These are phyloP conservation scores for Epizoanthus stellaris DNA, from an alignment of 92 coral and sea anemone genomes.

Conservation along the genomic window DNA sequence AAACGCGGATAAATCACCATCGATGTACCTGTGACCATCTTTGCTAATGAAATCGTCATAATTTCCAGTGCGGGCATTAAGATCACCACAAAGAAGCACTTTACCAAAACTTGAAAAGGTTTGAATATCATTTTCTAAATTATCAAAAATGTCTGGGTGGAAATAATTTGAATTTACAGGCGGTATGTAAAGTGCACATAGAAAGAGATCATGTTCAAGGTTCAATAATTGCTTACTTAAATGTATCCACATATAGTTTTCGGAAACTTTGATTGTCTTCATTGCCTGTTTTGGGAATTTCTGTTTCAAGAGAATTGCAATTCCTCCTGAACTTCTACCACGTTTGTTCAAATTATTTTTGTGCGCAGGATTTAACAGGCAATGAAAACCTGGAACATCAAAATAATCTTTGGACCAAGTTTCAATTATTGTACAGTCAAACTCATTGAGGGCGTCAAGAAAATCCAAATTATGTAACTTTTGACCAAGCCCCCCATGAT, in stretches of 20 bases:
- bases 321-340: slow-evolving; percentile 46
- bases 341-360: neutral
- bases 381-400: too few relatives aligned
- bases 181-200: slow-evolving; percentile 42
- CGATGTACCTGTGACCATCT: neutral
- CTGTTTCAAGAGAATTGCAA: slow-evolving; percentile 14
- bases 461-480: too few relatives aligned
- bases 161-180: slow-evolving; percentile 40
- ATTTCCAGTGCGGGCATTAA: slow-evolving; percentile 37
- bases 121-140: slow-evolving; percentile 18
- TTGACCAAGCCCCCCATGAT: too few relatives aligned
- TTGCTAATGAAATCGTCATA: slow-evolving; percentile 19
- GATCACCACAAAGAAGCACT: slow-evolving; percentile 23
- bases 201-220: slow-evolving; percentile 13
- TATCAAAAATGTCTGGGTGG: slow-evolving; percentile 28
- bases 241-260: slow-evolving; percentile 26
- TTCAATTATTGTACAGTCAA: too few relatives aligned
- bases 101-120: neutral
- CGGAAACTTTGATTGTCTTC: too few relatives aligned
- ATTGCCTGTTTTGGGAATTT: neutral
- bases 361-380: too few relatives aligned
- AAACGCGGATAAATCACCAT: neutral
- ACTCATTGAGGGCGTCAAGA: too few relatives aligned
- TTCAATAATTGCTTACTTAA: slow-evolving; percentile 23
- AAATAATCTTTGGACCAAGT: too few relatives aligned